phyloP scores from a whole-genome alignment of 2,113 vertebrate species.

The Leptobrachium ailaonicum region DNA sequence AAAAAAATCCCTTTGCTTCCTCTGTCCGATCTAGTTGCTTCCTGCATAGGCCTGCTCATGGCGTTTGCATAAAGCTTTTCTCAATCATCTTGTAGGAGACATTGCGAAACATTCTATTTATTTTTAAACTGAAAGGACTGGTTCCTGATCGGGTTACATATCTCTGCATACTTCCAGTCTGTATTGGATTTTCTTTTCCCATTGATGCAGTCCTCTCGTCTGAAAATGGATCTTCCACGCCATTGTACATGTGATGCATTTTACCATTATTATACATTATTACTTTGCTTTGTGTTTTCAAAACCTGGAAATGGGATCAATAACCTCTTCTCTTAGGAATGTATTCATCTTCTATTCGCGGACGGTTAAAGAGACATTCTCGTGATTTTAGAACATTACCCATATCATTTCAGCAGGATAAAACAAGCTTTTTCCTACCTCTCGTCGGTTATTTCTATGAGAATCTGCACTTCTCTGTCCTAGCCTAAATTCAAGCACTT shows the following conservation, averaged over 20 bases:
- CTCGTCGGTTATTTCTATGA: no score
- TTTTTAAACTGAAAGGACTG: slow-evolving; percentile 11
- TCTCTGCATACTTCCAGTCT: background rate
- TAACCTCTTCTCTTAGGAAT: no score
- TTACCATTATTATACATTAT: background rate
- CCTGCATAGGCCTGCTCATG: slow-evolving; percentile 34
- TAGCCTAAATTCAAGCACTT: no score
- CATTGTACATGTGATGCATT: background rate
- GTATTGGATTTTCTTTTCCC: slow-evolving; percentile 4
- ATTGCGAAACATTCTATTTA: slow-evolving; percentile 15
- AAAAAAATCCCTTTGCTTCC: slow-evolving; percentile 33
- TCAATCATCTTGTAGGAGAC: background rate
- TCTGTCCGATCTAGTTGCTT: slow-evolving; percentile 11
- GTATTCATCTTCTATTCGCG: no score
- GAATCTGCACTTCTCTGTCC: no score
- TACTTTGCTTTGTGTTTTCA: no score
- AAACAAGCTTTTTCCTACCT: no score
- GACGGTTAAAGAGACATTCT: no score
- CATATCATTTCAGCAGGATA: no score
- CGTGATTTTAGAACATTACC: no score
- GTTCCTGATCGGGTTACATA: background rate
- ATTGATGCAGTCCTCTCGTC: background rate
- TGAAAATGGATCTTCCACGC: background rate
- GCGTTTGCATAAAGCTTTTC: background rate
- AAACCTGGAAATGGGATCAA: no score